Evolutionary conservation across 2,797 vertebrate genomes (phyloP).

Genomic region (Garrulus glandarius): DNA sequence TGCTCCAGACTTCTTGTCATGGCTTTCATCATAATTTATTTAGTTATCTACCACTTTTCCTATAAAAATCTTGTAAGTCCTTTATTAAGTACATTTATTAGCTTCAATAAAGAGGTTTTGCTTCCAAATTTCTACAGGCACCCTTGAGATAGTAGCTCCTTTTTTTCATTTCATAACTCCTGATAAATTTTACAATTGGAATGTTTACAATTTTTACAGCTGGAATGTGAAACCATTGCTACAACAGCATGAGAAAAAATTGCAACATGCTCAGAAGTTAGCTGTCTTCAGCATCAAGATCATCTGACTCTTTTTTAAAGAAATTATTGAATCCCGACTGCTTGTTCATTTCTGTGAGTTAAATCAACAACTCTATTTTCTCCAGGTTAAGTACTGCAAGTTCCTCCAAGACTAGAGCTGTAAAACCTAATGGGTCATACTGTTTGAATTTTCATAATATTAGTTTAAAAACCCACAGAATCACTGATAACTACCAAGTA

Average conservation of each 20-base stretch:
- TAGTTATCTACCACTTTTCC: background rate
- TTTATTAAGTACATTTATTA: background rate
- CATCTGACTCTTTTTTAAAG: background rate
- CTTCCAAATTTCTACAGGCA: background rate
- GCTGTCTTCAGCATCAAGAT: background rate
- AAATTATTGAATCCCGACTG: background rate
- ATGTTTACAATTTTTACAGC: background rate
- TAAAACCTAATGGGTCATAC: background rate
- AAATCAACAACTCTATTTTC: background rate
- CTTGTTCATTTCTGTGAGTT: background rate
- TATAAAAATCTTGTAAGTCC: background rate
- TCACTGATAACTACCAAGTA: background rate
- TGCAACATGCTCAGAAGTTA: background rate
- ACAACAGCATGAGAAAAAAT: background rate
- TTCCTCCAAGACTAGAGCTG: background rate
- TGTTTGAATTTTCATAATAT: background rate
- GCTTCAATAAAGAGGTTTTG: background rate
- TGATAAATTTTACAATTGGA: background rate
- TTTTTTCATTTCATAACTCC: background rate
- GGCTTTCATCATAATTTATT: background rate
- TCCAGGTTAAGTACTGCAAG: background rate
- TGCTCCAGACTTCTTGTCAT: background rate
- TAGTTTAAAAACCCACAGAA: background rate
- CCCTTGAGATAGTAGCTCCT: background rate
- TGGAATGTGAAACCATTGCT: background rate